phyloP scores from a whole-genome alignment of 2,888 invertebrate species.

The Thyatira batis region DNA sequence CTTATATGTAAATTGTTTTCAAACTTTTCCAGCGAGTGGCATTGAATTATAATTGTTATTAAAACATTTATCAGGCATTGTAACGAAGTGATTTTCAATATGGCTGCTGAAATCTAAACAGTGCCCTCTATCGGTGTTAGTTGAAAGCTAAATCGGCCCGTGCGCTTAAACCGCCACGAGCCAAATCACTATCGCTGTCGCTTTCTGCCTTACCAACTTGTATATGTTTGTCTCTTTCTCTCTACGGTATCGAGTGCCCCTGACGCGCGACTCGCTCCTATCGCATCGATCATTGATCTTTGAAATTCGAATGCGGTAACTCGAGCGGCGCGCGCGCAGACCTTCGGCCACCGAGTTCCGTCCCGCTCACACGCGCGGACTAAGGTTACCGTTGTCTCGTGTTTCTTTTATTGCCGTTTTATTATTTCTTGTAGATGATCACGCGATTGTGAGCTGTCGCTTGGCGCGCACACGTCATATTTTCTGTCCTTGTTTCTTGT shows the following conservation, averaged over 20 bases:
- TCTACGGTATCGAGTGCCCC: slow-evolving; percentile 40
- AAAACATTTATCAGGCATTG: slow-evolving; percentile 12
- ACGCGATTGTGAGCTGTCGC: slow-evolving; percentile 82
- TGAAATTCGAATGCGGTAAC: slow-evolving; percentile 78
- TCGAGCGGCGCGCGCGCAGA: slow-evolving; percentile 77
- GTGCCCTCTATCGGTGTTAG: slow-evolving; percentile 58
- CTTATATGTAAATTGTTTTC: slow-evolving; percentile 20
- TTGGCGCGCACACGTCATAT: slow-evolving; percentile 80
- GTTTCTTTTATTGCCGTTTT: slow-evolving; percentile 82
- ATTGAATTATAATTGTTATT: slow-evolving; percentile 37
- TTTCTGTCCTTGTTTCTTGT: slow-evolving; percentile 44
- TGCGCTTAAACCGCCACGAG: slow-evolving; percentile 69
- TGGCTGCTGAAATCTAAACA: slow-evolving; percentile 37
- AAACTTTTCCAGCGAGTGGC: slow-evolving; percentile 24
- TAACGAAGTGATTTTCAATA: slow-evolving; percentile 5
- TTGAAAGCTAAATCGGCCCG: slow-evolving; percentile 36
- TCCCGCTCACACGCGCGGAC: slow-evolving; percentile 68
- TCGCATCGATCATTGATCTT: slow-evolving; percentile 81
- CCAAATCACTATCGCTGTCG: slow-evolving; percentile 53
- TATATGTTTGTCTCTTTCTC: slow-evolving; percentile 42
- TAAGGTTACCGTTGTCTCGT: slow-evolving; percentile 72
- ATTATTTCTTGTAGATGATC: slow-evolving; percentile 83
- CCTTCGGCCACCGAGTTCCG: slow-evolving; percentile 59
- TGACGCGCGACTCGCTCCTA: slow-evolving; percentile 70
- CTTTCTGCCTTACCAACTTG: slow-evolving; percentile 29